Conservation (phyloP, 2,113 vertebrate genomes). For the Bambusicola thoracicus region DNA sequence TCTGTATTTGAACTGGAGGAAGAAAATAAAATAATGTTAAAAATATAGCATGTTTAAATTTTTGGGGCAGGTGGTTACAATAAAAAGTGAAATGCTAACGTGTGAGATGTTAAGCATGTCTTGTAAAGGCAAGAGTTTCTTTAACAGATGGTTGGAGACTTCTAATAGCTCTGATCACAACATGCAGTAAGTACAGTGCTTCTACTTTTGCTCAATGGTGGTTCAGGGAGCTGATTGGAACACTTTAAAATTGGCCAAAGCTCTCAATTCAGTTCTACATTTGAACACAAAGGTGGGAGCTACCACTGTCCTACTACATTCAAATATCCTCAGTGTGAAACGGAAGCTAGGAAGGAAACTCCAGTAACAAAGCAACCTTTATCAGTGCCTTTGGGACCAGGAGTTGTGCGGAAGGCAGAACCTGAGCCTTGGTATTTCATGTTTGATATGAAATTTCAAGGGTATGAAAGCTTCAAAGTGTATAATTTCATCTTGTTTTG, state of each 20-base stretch:
- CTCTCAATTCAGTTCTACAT: not conserved
- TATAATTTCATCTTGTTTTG: not conserved
- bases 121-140: not conserved
- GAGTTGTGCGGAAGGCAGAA: not conserved
- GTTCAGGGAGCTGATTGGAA: not conserved
- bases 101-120: not conserved
- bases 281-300: not conserved
- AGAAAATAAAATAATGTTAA: not conserved
- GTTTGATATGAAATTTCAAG: not conserved
- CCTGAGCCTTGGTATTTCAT: not conserved
- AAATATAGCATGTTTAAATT: conserved; percentile 9
- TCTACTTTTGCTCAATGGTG: not conserved
- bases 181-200: not conserved
- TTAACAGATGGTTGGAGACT: not conserved
- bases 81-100: not conserved
- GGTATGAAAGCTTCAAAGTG: not conserved
- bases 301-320: not conserved
- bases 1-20: not conserved
- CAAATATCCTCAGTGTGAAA: not conserved
- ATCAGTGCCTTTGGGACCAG: not conserved
- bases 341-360: not conserved
- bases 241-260: not conserved
- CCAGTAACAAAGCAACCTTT: not conserved
- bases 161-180: not conserved
- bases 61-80: not conserved